Percentiles rank a stretch among this genome's conserved stretches.
These are phyloP conservation scores for Chromobotia macracanthus DNA, from an alignment of 2,797 vertebrate species.

Conservation along the genomic window DNA sequence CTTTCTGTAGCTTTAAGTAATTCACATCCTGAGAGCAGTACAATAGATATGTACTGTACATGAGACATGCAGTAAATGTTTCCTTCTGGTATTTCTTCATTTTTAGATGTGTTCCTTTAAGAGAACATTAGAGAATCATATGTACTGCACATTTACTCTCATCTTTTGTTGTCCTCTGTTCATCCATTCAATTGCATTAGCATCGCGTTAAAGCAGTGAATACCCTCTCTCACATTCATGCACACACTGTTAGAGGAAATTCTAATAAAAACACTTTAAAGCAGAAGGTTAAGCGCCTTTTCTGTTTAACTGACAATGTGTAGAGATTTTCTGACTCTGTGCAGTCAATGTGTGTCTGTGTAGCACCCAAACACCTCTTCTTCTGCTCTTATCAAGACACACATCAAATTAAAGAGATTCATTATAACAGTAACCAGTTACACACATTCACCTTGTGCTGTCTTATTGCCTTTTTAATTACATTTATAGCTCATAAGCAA, in stretches of 20 bases:
- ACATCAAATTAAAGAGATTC: background rate
- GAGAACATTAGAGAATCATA: background rate
- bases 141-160: background rate
- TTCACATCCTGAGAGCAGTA: background rate
- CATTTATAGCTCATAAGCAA: background rate
- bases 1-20: no score
- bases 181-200: slow-evolving; percentile 26
- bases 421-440: background rate
- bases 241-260: background rate
- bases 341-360: no score
- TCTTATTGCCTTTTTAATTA: background rate
- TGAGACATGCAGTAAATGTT: background rate
- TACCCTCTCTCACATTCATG: background rate
- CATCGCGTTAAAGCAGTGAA: slow-evolving; percentile 1
- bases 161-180: slow-evolving; percentile 1
- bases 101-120: background rate
- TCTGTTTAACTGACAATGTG: slow-evolving; percentile 31
- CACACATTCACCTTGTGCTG: background rate
- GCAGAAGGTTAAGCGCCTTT: slow-evolving; percentile 20
- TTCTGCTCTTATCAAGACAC: background rate
- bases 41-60: background rate
- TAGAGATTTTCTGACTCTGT: background rate
- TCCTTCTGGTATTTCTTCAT: background rate
- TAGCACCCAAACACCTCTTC: background rate
- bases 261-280: slow-evolving; percentile 28